Percentiles rank a stretch among this genome's conserved stretches.
These are phyloP conservation scores for Microplitis manilae DNA, from an alignment of 2,888 invertebrate genomes.

Conservation along the genomic window DNA sequence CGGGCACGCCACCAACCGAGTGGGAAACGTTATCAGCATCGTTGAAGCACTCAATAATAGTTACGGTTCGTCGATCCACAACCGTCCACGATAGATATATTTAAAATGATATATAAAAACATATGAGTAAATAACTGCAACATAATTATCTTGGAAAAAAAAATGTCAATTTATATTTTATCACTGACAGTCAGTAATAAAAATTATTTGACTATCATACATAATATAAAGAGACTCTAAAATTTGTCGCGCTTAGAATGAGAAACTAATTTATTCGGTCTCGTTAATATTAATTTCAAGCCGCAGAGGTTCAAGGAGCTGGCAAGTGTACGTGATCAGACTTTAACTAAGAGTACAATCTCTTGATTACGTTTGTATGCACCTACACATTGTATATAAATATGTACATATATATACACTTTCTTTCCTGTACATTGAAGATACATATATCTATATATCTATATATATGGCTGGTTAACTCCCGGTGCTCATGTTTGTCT, in stretches of 20 bases:
- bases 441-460: conserved; percentile 6
- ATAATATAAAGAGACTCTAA: not conserved
- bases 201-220: not conserved
- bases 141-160: not conserved
- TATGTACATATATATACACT: conserved; percentile 1
- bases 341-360: conserved; percentile 45
- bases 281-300: conserved; percentile 54
- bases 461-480: conserved; percentile 8
- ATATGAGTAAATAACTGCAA: not conserved
- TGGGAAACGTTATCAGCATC: conserved; percentile 25
- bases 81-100: not conserved
- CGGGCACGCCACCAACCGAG: conserved; percentile 9
- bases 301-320: conserved; percentile 52
- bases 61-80: conserved; percentile 15
- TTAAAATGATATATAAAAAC: not conserved
- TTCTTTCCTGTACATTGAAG: not conserved
- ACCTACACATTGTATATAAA: conserved; percentile 26
- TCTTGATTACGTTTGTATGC: conserved; percentile 47
- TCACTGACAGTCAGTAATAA: not conserved
- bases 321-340: conserved; percentile 50
- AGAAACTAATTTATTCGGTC: conserved; percentile 48
- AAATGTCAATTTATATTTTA: not conserved
- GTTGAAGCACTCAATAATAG: conserved; percentile 26
- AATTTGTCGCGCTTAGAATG: conserved; percentile 25
- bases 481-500: not conserved